Evolutionary conservation across 2,888 invertebrate species (phyloP), one percentile per base, ranked within the genome.

Genomic region (Fabriciana adippe): DNA sequence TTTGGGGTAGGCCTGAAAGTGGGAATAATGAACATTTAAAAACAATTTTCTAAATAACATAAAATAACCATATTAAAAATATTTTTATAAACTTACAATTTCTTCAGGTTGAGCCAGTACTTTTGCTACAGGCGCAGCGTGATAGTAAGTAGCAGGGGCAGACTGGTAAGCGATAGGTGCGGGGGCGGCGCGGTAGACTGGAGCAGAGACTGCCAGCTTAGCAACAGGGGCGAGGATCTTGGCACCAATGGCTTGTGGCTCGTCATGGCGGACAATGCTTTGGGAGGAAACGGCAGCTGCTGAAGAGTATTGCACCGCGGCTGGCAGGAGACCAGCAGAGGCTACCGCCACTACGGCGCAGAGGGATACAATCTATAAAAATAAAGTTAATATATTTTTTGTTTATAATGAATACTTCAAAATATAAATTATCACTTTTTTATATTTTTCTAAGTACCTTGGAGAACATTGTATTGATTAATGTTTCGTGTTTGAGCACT

Each of bases 261-360:
- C 83, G 80, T 85, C 87, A 74, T 82, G 83, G 62, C 87, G 83
- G 26, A 86, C 80, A 72, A 86, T 84, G 76, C 79, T 87, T 70
- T 86, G 85, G 6, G 86, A 86, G 53, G 87, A 87, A n/a, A 86
- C 83, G 5, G 84, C 84, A 4, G 79, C 76, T 21, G 84, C 84
- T 4, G 81, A 74, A 15, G 82, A 84, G 75, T 85, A 83, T 74
- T 88, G 86, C 81, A 65, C 93, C 66, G 72, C 90, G 68, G 71
- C 89, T 15, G 82, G 73, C 71, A 85, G 66, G 11, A 81, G 76
- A 78, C 83, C 57, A 72, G 84, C 73, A 76, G 81, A 69, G 68
- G 77, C 74, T 31, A 75, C 75, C n/a, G 81, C 81, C 74, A 80
- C 78, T 54, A 82, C 71, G 48, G 80, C 79, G 66, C 78, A 81